Conservation (phyloP, 2,797 vertebrate species). For the Holocentrus rufus region DNA sequence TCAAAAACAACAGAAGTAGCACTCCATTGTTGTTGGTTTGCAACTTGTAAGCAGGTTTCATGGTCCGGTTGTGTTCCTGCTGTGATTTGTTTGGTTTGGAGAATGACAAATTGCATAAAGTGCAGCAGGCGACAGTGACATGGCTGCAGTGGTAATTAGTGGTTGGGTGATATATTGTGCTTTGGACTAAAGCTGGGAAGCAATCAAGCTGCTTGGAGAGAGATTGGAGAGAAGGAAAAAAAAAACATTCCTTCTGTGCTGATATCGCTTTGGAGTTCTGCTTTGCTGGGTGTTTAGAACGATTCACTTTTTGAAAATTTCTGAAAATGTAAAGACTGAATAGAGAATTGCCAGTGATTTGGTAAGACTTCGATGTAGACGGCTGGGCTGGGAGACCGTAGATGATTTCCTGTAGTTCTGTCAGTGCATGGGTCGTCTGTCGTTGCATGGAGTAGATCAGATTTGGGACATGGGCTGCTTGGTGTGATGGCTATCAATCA, state of each 20-base stretch:
- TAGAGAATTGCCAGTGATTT: not conserved
- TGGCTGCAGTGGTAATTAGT: slow-evolving; percentile 65
- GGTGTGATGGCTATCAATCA: slow-evolving; percentile 25
- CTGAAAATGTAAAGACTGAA: not conserved
- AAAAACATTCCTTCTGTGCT: slow-evolving; percentile 28
- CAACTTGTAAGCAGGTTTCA: slow-evolving; percentile 73
- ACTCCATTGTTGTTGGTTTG: slow-evolving; percentile 54
- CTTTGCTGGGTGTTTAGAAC: slow-evolving; percentile 39
- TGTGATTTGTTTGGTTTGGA: slow-evolving; percentile 72
- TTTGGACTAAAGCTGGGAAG: slow-evolving; percentile 56
- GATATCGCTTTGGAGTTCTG: slow-evolving; percentile 44
- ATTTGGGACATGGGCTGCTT: slow-evolving; percentile 33
- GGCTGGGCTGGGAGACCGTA: slow-evolving; percentile 37
- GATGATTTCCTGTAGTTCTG: slow-evolving; percentile 13
- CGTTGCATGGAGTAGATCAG: slow-evolving; percentile 67
- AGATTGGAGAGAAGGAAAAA: slow-evolving; percentile 1
- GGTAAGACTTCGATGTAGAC: slow-evolving; percentile 14
- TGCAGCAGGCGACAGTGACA: slow-evolving; percentile 54
- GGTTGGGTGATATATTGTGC: slow-evolving; percentile 54
- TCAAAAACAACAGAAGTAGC: not conserved
- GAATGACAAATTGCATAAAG: slow-evolving; percentile 63
- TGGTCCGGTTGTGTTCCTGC: slow-evolving; percentile 58
- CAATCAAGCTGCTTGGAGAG: slow-evolving; percentile 56
- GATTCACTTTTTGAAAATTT: not conserved
- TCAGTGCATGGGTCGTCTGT: slow-evolving; percentile 69